phyloP scores from a whole-genome alignment of 2,797 vertebrate species.

The Catamblyrhynchus diadema region DNA sequence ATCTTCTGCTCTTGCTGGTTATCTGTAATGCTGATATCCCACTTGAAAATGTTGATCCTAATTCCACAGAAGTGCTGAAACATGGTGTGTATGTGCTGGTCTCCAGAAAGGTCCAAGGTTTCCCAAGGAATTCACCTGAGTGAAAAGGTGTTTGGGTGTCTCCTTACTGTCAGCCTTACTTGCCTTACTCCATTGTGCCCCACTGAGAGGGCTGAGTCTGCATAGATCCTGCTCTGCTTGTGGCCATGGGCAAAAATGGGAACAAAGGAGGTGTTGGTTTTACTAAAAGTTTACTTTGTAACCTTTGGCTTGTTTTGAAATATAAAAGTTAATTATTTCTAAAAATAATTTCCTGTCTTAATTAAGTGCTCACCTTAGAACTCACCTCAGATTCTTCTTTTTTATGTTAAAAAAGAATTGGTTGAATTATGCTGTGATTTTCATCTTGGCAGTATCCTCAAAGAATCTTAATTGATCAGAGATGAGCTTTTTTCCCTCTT shows the following conservation, averaged over 20 bases:
- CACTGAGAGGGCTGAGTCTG: neutral
- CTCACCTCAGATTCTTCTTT: neutral
- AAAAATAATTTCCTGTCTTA: slow-evolving; percentile 22
- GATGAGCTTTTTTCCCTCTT: neutral
- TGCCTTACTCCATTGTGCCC: neutral
- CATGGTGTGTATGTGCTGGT: neutral
- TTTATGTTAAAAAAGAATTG: neutral
- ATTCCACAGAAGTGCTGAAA: neutral
- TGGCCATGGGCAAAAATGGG: neutral
- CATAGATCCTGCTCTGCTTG: neutral
- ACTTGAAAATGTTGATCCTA: neutral
- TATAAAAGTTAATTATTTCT: neutral
- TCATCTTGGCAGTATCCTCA: neutral
- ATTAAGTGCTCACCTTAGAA: slow-evolving; percentile 21
- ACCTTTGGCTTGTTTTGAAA: slow-evolving; percentile 9
- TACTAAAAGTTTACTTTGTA: neutral
- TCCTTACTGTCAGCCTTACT: neutral
- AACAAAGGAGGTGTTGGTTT: neutral
- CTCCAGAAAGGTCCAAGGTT: neutral
- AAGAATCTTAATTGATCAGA: slow-evolving; percentile 4
- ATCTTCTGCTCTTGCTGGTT: neutral
- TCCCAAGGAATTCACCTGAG: neutral
- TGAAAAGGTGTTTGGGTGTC: neutral
- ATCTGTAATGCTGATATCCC: neutral
- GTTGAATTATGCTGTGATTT: slow-evolving; percentile 28